A percentile compares a stretch with the other conserved stretches of the same genome.
Conservation (phyloP, 2,797 vertebrate genomes). For the Galago senegalensis region DNA sequence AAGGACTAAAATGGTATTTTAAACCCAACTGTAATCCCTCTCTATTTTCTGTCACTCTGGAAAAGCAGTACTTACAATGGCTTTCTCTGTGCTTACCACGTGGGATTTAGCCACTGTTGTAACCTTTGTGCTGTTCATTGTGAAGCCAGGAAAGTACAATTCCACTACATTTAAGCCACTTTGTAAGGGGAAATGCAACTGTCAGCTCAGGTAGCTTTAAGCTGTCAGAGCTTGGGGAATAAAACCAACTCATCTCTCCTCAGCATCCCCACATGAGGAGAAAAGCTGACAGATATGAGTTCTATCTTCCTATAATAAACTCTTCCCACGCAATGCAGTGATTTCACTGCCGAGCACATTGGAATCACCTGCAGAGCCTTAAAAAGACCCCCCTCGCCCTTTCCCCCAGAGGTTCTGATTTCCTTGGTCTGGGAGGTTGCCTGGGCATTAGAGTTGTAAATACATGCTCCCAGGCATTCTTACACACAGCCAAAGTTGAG, state of each 20-base stretch:
- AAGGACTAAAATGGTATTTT: constrained; percentile 58
- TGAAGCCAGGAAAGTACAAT: constrained; percentile 73
- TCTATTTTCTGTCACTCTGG: constrained; percentile 64
- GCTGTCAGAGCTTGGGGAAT: constrained; percentile 63
- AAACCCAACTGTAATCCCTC: constrained; percentile 76
- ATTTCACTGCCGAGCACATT: neutral
- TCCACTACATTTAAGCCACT: constrained; percentile 74
- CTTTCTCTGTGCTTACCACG: constrained; percentile 61
- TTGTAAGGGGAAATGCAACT: constrained; percentile 78
- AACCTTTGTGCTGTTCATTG: constrained; percentile 86
- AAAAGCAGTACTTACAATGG: constrained; percentile 70
- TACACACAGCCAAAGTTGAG: neutral
- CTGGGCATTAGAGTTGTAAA: neutral
- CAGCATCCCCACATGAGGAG: constrained; percentile 47
- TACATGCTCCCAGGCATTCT: neutral
- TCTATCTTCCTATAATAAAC: constrained; percentile 63
- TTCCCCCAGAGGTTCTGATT: neutral
- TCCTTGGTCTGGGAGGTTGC: neutral
- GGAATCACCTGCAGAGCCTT: neutral
- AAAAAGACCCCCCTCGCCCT: neutral
- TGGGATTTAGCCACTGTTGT: constrained; percentile 82
- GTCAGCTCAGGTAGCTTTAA: constrained; percentile 81
- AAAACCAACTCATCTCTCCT: constrained; percentile 73
- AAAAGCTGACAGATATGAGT: constrained; percentile 64
- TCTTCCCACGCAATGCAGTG: neutral